Percentiles rank a stretch among this genome's conserved stretches.
These are phyloP conservation scores for Austrofundulus limnaeus DNA, from an alignment of 2,113 vertebrate genomes.

Conservation along the genomic window DNA sequence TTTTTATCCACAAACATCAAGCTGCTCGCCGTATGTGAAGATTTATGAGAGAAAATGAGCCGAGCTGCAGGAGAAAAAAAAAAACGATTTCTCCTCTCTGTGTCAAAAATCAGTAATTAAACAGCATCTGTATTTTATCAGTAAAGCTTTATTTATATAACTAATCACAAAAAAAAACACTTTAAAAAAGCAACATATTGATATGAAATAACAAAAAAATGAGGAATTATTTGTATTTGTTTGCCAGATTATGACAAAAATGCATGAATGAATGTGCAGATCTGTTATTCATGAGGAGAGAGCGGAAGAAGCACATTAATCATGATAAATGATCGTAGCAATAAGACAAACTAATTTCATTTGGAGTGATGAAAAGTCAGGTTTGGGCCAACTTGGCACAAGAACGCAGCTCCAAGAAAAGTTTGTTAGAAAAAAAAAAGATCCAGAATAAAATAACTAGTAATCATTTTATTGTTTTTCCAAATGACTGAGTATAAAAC, in stretches of 20 bases:
- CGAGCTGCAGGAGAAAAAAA: neutral
- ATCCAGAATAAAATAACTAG: neutral
- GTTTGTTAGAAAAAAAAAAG: neutral
- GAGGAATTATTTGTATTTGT: neutral
- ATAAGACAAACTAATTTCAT: neutral
- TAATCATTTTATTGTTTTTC: too few species aligned
- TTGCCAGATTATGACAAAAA: neutral
- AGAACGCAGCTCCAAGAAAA: neutral
- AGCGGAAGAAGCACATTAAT: neutral
- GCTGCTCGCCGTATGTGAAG: neutral
- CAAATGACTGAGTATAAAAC: too few species aligned
- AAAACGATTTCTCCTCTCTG: constrained; percentile 10
- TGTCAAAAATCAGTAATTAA: constrained; percentile 19
- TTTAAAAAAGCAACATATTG: constrained; percentile 1
- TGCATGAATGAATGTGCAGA: neutral
- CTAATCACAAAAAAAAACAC: too few species aligned
- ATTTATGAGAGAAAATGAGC: constrained; percentile 11
- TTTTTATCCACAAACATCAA: neutral
- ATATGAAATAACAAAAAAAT: neutral
- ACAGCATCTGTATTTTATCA: neutral
- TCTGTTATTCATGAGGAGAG: neutral
- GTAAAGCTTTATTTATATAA: neutral
- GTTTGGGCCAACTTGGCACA: neutral
- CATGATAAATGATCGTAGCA: neutral
- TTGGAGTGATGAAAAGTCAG: neutral